Conservation (phyloP, 2,888 invertebrate genomes). For the Lasioglossum lativentre region DNA sequence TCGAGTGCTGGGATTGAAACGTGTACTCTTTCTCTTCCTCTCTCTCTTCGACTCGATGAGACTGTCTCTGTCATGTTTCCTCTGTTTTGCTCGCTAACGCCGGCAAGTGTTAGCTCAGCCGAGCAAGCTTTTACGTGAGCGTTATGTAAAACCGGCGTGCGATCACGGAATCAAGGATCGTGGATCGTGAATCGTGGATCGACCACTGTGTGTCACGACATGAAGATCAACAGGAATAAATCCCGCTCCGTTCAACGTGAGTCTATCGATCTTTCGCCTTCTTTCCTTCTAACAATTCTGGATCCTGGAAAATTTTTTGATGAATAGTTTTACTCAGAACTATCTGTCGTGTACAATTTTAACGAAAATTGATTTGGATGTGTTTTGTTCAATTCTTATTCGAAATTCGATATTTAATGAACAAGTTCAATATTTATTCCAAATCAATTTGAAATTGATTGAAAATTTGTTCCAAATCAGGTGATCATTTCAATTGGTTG, state of each 20-base stretch:
- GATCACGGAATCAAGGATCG: not conserved
- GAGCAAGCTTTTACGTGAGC: constrained; percentile 32
- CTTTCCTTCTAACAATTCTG: not conserved
- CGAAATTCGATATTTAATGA: not conserved
- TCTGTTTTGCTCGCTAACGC: not conserved
- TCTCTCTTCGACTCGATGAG: not conserved
- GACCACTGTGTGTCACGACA: constrained; percentile 18
- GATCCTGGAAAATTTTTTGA: not conserved
- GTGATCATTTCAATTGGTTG: not conserved
- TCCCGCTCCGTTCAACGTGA: constrained; percentile 41
- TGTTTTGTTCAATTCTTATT: too few species aligned
- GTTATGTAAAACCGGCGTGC: constrained; percentile 45
- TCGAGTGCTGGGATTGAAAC: constrained; percentile 16
- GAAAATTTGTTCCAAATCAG: too few species aligned
- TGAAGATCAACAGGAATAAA: constrained; percentile 62
- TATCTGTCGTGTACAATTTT: too few species aligned
- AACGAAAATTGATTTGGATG: too few species aligned
- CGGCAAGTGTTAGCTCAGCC: constrained; percentile 20
- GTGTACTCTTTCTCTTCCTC: not conserved
- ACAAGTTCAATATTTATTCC: not conserved
- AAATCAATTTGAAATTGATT: not conserved
- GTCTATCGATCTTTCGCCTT: constrained; percentile 19
- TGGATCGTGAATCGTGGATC: not conserved
- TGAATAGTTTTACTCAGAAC: not conserved
- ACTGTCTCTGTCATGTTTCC: not conserved